phyloP scores from a whole-genome alignment of 1,140 invertebrate species.

The Zeugodacus cucurbitae region DNA sequence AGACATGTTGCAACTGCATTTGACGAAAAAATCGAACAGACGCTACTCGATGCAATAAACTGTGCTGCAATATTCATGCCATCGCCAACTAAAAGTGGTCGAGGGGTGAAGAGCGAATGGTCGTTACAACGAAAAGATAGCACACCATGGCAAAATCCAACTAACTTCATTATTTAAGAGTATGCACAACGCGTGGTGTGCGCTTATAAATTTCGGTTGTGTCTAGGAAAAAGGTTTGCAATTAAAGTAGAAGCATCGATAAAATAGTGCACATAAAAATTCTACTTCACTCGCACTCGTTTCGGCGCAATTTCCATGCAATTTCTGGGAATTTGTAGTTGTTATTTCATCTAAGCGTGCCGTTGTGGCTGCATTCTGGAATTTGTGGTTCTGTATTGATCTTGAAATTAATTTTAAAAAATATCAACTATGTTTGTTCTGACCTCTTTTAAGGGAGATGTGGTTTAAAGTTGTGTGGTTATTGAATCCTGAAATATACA shows the following conservation, averaged over 20 bases:
- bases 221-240: background rate
- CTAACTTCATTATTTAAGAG: background rate
- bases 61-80: conserved; percentile 28
- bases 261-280: conserved; percentile 19
- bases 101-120: background rate
- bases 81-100: background rate
- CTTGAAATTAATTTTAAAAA: too few relatives aligned
- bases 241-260: conserved; percentile 33
- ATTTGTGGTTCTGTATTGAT: too few relatives aligned
- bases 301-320: background rate
- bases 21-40: background rate
- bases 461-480: too few relatives aligned
- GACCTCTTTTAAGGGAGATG: too few relatives aligned
- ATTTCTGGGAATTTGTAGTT: background rate
- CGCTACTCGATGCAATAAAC: background rate
- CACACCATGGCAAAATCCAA: background rate
- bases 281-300: background rate
- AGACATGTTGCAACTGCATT: background rate
- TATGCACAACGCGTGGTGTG: background rate
- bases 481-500: too few relatives aligned
- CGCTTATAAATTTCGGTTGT: background rate
- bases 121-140: conserved; percentile 14
- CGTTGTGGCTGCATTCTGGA: too few relatives aligned
- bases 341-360: background rate
- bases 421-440: too few relatives aligned